These are phyloP conservation scores for Glyphotaelius pellucidus DNA, from an alignment of 2,888 invertebrate genomes.

Conservation along the genomic window DNA sequence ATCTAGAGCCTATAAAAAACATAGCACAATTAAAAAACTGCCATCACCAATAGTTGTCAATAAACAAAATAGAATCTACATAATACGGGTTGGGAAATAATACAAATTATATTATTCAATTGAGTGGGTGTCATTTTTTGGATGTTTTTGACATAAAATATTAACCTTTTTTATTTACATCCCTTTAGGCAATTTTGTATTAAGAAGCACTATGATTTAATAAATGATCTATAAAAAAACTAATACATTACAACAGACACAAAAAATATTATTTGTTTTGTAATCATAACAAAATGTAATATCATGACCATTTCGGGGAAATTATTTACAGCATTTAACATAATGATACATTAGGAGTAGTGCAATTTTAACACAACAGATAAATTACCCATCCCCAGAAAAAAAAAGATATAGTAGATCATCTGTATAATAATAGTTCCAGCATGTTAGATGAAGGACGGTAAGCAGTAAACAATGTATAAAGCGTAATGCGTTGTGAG, in stretches of 20 bases:
- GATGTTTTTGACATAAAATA: not conserved
- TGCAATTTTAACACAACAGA: too few species aligned
- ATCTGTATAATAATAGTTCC: not conserved
- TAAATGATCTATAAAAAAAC: too few species aligned
- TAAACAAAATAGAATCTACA: not conserved
- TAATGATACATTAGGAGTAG: too few species aligned
- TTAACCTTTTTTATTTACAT: not conserved
- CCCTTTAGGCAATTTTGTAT: not conserved
- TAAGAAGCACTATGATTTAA: not conserved
- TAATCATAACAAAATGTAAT: not conserved
- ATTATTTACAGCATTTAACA: not conserved
- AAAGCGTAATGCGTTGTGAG: not conserved
- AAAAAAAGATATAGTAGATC: not conserved
- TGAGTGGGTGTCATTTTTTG: not conserved
- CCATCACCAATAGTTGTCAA: not conserved
- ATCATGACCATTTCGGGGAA: not conserved
- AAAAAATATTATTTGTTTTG: not conserved
- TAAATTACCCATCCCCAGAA: too few species aligned
- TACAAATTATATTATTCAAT: not conserved
- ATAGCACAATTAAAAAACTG: not conserved
- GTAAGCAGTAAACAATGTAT: slow-evolving; percentile 47
- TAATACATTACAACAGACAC: not conserved
- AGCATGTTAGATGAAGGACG: slow-evolving; percentile 57
- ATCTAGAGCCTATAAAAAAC: not conserved
- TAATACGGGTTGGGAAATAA: not conserved